Conservation (phyloP, 2,113 vertebrate species). For the Syrrhaptes paradoxus region DNA sequence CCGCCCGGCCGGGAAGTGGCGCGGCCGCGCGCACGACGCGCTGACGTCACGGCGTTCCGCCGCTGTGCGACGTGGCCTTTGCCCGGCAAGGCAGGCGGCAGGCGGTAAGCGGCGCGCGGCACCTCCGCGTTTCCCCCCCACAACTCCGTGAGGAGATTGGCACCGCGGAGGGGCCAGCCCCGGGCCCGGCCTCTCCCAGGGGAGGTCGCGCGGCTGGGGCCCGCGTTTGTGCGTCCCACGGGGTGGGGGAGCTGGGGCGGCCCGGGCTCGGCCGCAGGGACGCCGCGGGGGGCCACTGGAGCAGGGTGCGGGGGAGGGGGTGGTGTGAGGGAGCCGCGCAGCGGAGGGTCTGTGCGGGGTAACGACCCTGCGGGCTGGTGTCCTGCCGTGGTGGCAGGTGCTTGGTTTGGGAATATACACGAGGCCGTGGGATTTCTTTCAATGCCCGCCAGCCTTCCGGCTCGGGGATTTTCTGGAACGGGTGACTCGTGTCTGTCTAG, state of each 20-base stretch:
- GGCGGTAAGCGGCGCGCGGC: not conserved
- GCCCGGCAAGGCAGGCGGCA: fast-evolving
- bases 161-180: no score
- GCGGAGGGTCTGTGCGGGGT: fast-evolving
- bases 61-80: not conserved
- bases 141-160: no score
- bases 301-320: not conserved
- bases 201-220: no score
- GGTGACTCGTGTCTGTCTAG: fast-evolving
- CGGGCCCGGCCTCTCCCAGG: no score
- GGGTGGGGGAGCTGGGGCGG: not conserved
- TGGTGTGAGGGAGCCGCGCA: fast-evolving
- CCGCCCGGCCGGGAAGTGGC: not conserved
- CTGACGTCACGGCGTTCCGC: not conserved
- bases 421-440: fast-evolving
- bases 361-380: fast-evolving
- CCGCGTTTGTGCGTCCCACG: no score
- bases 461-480: fast-evolving
- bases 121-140: no score
- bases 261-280: not conserved
- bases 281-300: fast-evolving
- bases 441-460: fast-evolving
- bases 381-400: not conserved
- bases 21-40: no score
- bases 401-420: fast-evolving